Conservation (phyloP, 2,797 vertebrate genomes). For the Chiloscyllium punctatum region DNA sequence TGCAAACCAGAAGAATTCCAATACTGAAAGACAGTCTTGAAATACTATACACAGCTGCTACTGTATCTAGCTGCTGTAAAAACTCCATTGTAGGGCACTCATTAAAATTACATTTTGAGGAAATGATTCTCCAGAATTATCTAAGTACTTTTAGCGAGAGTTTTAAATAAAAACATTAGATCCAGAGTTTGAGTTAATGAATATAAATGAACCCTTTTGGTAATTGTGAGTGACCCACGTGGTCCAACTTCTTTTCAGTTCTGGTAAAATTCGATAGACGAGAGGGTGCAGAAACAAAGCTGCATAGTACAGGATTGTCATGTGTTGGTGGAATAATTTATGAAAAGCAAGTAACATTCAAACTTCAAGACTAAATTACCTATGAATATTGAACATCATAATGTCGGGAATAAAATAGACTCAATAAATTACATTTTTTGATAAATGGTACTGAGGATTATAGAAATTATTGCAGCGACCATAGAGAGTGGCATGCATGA, state of each 20-base stretch:
- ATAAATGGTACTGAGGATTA: neutral
- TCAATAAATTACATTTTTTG: neutral
- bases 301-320: neutral
- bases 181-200: neutral
- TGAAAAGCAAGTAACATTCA: neutral
- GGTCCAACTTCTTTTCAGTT: neutral
- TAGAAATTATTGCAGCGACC: neutral
- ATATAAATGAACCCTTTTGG: neutral
- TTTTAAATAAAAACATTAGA: neutral
- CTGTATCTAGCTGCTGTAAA: neutral
- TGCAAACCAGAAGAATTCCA: neutral
- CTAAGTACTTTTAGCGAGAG: neutral
- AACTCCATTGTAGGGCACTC: neutral
- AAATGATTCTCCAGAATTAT: conserved; percentile 7
- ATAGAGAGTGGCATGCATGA: neutral
- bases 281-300: neutral
- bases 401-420: neutral
- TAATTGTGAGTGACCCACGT: neutral
- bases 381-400: neutral
- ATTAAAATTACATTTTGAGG: conserved; percentile 3
- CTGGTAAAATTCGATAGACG: neutral
- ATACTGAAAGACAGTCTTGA: neutral
- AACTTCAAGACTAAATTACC: neutral
- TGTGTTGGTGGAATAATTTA: neutral
- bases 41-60: neutral